Base-by-base conservation (phyloP, 2,888 invertebrate species). In the Rosalia funebris region DNA sequence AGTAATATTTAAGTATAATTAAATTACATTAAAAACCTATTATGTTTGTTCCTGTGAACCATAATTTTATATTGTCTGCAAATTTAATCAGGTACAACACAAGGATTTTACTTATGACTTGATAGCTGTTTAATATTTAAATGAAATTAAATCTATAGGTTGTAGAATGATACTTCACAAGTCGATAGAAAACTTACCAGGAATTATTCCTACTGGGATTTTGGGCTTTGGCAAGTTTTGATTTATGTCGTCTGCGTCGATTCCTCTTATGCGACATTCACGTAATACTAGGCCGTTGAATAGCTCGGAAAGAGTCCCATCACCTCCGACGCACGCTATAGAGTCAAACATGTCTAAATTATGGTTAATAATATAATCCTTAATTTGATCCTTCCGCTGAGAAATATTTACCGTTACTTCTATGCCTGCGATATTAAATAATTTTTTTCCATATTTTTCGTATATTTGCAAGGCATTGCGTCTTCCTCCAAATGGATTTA, bases 401-500 rank as follows among this genome's bases (percentile, higher is more conserved):
- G 93, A 93, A 25, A 89, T 83, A 50, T 88, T 83, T 63, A 89
- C 85, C 54, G 86, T 88, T 12, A 86, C 86, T 71, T 89, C 87
- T 36, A 91, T 83, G 0, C 88, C 88, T 10, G 91, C 88, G 39
- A 89, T 79, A 25, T 83, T 81, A 75, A 90, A 86, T 15, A 90
- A 75, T 0, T 88, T 88, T 71, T 88, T 88, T 4, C 91, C 91
- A 68, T 88, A 86, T 61, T 89, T 89, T 66, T 91, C 87, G 80
- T 89, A 93, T 47, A 92, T 89, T 70, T 88, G 85, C 54, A 88
- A 79, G 0, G 90, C 93, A 71, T 87, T 87, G 72, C 87, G 87
- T 71, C 90, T 90, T 0, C 95, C 95, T 0, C 94, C 93, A 76
- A 87, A 91, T 0, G 95, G 95, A 82, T 95, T 95, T 1, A 95